Evolutionary conservation across 2,113 vertebrate genomes (phyloP).

Genomic region (Indicator indicator): DNA sequence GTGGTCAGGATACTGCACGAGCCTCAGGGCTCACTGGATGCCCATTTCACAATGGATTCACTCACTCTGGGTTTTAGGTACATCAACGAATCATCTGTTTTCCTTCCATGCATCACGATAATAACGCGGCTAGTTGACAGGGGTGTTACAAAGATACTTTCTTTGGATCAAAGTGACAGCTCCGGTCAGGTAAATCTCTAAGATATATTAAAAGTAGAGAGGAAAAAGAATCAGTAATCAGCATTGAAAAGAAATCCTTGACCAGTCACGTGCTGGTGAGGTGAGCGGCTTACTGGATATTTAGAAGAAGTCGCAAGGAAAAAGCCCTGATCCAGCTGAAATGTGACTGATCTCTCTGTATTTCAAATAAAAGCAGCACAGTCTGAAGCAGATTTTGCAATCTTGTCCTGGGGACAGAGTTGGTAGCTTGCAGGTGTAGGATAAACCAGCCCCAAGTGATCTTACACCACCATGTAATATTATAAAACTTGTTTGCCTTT

Average conservation of each 20-base stretch:
- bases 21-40: background rate
- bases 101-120: no score
- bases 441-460: background rate
- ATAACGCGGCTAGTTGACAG: background rate
- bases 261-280: background rate
- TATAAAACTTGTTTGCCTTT: background rate
- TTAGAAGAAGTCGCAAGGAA: background rate
- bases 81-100: no score
- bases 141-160: background rate
- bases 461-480: background rate
- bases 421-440: background rate
- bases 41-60: background rate
- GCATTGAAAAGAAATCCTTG: background rate
- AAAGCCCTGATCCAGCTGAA: background rate
- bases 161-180: background rate
- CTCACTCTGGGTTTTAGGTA: background rate
- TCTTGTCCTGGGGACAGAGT: background rate
- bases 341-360: background rate
- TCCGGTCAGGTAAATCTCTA: background rate
- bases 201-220: background rate
- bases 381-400: background rate
- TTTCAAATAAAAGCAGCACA: background rate
- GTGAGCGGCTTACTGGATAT: background rate
- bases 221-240: background rate
- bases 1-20: background rate